phyloP scores from a whole-genome alignment of 2,888 invertebrate genomes.

The Deilephila elpenor region DNA sequence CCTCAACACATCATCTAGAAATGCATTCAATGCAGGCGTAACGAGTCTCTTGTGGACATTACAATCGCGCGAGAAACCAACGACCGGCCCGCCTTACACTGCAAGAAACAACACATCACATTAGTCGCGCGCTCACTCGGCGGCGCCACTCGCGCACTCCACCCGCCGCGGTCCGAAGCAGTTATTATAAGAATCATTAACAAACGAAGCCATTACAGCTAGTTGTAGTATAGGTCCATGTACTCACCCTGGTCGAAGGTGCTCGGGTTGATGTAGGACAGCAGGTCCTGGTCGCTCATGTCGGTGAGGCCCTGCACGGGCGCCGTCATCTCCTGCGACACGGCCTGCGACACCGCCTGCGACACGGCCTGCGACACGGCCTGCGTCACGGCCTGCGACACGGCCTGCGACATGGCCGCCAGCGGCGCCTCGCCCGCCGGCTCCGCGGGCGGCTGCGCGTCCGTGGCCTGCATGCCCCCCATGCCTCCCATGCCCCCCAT shows the following conservation, averaged over 20 bases:
- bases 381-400: slow-evolving; percentile 79
- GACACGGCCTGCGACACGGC: slow-evolving; percentile 79
- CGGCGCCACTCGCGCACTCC: background rate
- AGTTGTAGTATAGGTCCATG: slow-evolving; percentile 61
- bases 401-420: slow-evolving; percentile 80
- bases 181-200: slow-evolving; percentile 71
- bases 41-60: slow-evolving; percentile 43
- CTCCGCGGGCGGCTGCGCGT: slow-evolving; percentile 64
- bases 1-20: slow-evolving; percentile 69
- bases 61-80: slow-evolving; percentile 39
- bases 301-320: slow-evolving; percentile 90
- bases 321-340: slow-evolving; percentile 83
- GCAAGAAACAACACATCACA: slow-evolving; percentile 56
- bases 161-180: slow-evolving; percentile 46
- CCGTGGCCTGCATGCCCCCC: slow-evolving; percentile 51
- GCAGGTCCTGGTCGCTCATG: slow-evolving; percentile 94
- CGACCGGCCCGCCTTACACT: slow-evolving; percentile 63
- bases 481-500: slow-evolving; percentile 63
- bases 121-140: slow-evolving; percentile 16
- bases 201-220: slow-evolving; percentile 49
- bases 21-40: slow-evolving; percentile 63
- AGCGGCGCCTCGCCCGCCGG: slow-evolving; percentile 70
- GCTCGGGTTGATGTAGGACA: slow-evolving; percentile 95
- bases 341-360: slow-evolving; percentile 79
- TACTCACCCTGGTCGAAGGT: slow-evolving; percentile 93